These are phyloP conservation scores for Pseudochaenichthys georgianus DNA, from an alignment of 2,797 vertebrate species.

Conservation along the genomic window DNA sequence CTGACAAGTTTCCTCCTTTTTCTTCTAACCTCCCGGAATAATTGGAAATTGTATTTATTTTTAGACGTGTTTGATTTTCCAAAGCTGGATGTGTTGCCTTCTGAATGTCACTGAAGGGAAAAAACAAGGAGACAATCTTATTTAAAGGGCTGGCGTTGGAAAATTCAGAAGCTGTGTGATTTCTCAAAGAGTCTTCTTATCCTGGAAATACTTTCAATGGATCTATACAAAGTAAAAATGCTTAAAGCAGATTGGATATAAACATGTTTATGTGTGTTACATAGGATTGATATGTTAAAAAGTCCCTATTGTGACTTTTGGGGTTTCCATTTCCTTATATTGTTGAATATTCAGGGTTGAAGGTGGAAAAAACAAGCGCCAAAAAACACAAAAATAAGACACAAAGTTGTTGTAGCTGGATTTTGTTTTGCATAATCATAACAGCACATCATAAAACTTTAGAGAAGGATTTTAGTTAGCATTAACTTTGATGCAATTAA, in stretches of 20 bases:
- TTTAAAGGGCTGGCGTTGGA: slow-evolving; percentile 5
- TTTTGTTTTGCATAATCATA: background rate
- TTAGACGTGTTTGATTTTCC: slow-evolving; percentile 34
- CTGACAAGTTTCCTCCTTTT: slow-evolving; percentile 46
- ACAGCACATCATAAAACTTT: background rate
- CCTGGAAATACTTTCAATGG: slow-evolving; percentile 12
- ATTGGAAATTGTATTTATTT: slow-evolving; percentile 25
- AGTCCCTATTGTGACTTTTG: no score
- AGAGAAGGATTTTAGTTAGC: background rate
- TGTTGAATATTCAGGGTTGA: no score
- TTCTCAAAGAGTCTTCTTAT: background rate
- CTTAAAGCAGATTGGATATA: background rate
- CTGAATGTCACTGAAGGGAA: slow-evolving; percentile 9
- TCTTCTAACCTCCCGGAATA: slow-evolving; percentile 35
- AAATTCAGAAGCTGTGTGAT: background rate
- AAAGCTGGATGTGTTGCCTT: slow-evolving; percentile 21
- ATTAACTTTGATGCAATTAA: slow-evolving; percentile 3
- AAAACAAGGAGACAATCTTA: slow-evolving; percentile 12
- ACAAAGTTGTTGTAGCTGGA: background rate
- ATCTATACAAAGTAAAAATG: slow-evolving; percentile 9
- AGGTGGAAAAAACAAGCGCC: no score
- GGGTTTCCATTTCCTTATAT: no score
- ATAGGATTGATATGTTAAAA: slow-evolving; percentile 9
- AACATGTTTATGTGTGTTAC: slow-evolving; percentile 8
- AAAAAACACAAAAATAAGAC: no score